Percentiles rank a stretch among this genome's conserved stretches.
These are phyloP conservation scores for Rotaria magnacalcarata DNA, from an alignment of 2,888 invertebrate genomes.

Conservation along the genomic window DNA sequence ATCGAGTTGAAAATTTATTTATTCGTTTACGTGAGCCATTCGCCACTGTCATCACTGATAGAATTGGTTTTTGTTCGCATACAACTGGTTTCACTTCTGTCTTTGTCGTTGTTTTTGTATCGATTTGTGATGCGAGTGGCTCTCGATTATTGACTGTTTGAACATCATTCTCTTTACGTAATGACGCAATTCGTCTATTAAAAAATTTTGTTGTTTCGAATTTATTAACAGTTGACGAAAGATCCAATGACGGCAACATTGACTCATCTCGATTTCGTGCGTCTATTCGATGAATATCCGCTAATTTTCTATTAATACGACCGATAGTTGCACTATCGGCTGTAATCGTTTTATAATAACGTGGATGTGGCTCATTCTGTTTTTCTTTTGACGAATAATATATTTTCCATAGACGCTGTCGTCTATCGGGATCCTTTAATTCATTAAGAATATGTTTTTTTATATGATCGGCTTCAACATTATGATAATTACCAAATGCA, in stretches of 20 bases:
- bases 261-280: not conserved
- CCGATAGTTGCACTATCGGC: not conserved
- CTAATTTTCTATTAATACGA: constrained; percentile 7
- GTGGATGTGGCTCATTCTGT: not conserved
- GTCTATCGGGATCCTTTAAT: constrained; percentile 8
- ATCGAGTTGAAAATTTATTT: not conserved
- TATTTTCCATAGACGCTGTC: not conserved
- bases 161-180: not conserved
- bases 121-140: not conserved
- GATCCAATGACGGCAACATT: not conserved
- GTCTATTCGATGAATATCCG: not conserved
- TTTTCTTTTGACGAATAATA: not conserved
- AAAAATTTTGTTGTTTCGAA: not conserved
- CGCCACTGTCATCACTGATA: too few relatives aligned
- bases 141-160: not conserved
- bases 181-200: not conserved
- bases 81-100: not conserved
- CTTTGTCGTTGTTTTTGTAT: not conserved
- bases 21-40: not conserved
- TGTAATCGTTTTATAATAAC: not conserved
- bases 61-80: not conserved
- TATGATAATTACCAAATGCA: not conserved
- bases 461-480: not conserved
- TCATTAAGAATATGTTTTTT: constrained; percentile 11
- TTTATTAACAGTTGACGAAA: not conserved